phyloP scores from a whole-genome alignment of 2,797 vertebrate genomes.

The Vultur gryphus region DNA sequence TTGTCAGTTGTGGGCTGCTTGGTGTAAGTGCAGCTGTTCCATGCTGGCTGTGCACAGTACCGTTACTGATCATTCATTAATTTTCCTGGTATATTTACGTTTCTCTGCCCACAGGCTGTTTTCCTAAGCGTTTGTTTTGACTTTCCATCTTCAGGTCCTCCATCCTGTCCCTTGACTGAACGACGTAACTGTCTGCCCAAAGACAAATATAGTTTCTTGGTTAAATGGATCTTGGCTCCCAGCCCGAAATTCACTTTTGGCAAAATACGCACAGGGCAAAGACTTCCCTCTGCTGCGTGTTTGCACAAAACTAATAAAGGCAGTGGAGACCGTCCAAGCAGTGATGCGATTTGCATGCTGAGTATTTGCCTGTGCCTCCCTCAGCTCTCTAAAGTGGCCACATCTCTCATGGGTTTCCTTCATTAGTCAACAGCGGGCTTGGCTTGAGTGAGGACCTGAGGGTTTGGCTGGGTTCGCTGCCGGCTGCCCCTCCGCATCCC shows the following conservation, averaged over 20 bases:
- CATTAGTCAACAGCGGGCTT: background rate
- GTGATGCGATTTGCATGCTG: background rate
- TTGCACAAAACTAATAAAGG: background rate
- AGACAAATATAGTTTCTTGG: conserved; percentile 47
- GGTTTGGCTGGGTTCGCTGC: background rate
- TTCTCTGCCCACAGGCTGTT: conserved; percentile 42
- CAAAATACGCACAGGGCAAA: background rate
- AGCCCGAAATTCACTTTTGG: conserved; percentile 37
- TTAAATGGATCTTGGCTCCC: conserved; percentile 36
- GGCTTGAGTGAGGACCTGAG: background rate
- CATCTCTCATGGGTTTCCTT: background rate
- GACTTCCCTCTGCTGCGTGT: background rate
- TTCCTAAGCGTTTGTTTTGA: conserved; percentile 34
- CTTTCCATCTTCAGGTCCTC: conserved; percentile 22
- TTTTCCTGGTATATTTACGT: background rate
- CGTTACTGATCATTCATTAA: background rate
- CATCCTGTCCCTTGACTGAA: conserved; percentile 40
- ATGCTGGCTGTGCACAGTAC: background rate
- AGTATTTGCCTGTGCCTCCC: background rate
- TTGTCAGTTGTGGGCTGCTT: background rate
- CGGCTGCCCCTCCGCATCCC: background rate
- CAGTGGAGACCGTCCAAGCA: conserved; percentile 1
- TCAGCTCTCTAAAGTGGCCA: background rate
- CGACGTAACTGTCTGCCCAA: conserved; percentile 2
- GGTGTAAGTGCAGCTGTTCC: background rate